These are phyloP conservation scores for Dione juno DNA, from an alignment of 2,888 invertebrate species.

Conservation along the genomic window DNA sequence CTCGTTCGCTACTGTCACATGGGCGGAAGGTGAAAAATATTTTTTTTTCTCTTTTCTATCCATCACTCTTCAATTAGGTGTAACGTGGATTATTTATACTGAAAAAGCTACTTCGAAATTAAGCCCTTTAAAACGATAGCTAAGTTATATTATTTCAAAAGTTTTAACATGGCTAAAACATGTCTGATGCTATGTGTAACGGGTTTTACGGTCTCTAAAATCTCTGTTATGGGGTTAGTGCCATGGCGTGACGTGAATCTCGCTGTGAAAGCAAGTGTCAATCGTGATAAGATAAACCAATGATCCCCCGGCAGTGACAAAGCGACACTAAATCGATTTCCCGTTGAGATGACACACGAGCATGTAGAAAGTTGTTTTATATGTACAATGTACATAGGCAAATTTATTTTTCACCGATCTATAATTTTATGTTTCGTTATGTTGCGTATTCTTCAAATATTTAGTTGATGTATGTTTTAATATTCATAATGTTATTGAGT, in stretches of 20 bases:
- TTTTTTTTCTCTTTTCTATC: no score
- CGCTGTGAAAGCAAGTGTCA: slow-evolving; percentile 29
- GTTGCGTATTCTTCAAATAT: no score
- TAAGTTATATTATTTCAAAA: neutral
- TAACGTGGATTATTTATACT: no score
- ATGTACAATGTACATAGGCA: neutral
- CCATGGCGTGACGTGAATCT: slow-evolving; percentile 17
- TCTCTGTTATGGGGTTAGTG: slow-evolving; percentile 15
- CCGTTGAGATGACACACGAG: slow-evolving; percentile 33
- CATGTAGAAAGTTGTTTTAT: neutral
- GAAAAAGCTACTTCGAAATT: neutral
- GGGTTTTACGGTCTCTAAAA: slow-evolving; percentile 11
- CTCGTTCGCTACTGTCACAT: no score
- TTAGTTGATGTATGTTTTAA: neutral
- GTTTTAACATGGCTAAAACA: neutral
- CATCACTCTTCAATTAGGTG: no score
- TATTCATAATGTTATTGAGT: no score
- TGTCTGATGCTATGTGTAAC: slow-evolving; percentile 6
- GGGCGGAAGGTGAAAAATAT: no score
- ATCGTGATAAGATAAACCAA: slow-evolving; percentile 55
- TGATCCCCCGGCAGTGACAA: slow-evolving; percentile 45
- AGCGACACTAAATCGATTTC: slow-evolving; percentile 54
- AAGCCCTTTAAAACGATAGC: neutral
- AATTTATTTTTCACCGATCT: neutral
- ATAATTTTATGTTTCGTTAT: neutral